Evolutionary conservation across 2,113 vertebrate species (phyloP).

Genomic region (Rhea americana): DNA sequence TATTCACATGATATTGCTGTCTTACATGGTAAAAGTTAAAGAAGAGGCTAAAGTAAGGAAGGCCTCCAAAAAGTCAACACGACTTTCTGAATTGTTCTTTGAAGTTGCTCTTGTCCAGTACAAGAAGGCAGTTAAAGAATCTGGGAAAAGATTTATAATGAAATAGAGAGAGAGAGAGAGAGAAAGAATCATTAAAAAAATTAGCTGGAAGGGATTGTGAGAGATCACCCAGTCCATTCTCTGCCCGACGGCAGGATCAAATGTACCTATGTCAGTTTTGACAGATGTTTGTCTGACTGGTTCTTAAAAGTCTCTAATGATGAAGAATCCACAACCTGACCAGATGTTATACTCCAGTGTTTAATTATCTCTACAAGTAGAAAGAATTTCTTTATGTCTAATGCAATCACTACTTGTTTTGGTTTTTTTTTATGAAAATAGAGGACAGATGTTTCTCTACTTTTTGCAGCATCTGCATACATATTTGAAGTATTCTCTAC

Average conservation of each 20-base stretch:
- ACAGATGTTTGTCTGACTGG: conserved; percentile 30
- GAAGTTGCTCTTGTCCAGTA: neutral
- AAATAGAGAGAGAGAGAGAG: neutral
- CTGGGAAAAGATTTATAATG: neutral
- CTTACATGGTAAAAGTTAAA: neutral
- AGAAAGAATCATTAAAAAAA: neutral
- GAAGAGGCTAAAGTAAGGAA: neutral
- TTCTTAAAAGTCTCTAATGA: conserved; percentile 27
- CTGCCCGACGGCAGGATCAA: conserved; percentile 40
- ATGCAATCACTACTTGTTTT: neutral
- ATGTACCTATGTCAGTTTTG: neutral
- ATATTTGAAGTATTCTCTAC: neutral
- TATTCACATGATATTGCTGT: neutral
- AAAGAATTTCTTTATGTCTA: conserved; percentile 30
- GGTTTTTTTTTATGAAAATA: neutral
- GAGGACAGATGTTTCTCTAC: neutral
- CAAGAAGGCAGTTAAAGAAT: neutral
- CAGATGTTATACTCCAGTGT: conserved; percentile 19
- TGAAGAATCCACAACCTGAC: conserved; percentile 1
- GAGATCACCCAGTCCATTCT: neutral
- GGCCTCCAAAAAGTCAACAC: neutral
- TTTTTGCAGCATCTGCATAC: neutral
- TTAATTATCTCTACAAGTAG: conserved; percentile 7
- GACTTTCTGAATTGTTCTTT: neutral
- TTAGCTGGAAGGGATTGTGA: neutral